phyloP scores from a whole-genome alignment of 2,113 vertebrate species.

The Felis catus region DNA sequence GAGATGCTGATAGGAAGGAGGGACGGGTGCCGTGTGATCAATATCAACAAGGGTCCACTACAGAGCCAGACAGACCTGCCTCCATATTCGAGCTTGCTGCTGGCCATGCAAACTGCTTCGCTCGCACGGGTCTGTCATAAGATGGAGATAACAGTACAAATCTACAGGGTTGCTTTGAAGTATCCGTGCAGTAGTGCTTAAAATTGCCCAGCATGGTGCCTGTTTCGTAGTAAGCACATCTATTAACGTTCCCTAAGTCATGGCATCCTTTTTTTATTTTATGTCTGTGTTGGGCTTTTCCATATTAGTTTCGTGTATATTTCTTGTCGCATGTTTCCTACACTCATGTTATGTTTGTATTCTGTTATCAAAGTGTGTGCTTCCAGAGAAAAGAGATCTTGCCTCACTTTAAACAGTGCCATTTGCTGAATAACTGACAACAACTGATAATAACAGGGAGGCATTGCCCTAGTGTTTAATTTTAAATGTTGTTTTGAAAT shows the following conservation, averaged over 20 bases:
- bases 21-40: background rate
- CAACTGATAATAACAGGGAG: background rate
- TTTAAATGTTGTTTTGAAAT: slow-evolving; percentile 30
- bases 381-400: background rate
- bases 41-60: background rate
- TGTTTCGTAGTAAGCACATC: background rate
- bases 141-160: background rate
- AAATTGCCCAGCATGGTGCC: background rate
- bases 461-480: background rate
- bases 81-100: background rate
- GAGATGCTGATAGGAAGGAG: background rate
- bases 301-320: background rate
- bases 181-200: background rate
- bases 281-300: background rate
- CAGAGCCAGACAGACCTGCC: background rate
- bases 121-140: background rate
- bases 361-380: background rate
- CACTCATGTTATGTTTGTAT: background rate
- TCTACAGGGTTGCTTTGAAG: background rate
- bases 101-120: background rate
- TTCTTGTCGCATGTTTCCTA: background rate
- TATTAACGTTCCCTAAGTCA: background rate
- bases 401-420: background rate
- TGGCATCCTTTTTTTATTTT: background rate
- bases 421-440: background rate